A percentile compares a stretch with the other conserved stretches of the same genome.
Evolutionary conservation across 2,113 vertebrate species (phyloP).

Genomic region (Sisor rabdophorus): DNA sequence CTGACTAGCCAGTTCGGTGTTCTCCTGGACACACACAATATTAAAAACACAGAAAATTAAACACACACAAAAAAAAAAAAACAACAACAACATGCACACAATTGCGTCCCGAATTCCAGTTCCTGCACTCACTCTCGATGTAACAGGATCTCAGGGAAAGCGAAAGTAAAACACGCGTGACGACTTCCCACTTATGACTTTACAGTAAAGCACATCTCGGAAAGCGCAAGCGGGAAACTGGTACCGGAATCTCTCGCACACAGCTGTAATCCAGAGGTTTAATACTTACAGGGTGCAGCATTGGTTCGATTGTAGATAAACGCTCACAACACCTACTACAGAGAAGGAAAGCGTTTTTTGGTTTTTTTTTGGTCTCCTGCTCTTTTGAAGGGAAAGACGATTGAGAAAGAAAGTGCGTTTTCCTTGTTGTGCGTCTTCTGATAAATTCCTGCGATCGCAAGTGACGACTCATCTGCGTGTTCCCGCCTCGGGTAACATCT

Average conservation of each 20-base stretch:
- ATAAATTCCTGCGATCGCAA: slow-evolving; percentile 32
- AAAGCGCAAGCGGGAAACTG: background rate
- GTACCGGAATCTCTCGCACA: too few species aligned
- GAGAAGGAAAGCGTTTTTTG: too few species aligned
- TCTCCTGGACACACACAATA: slow-evolving; percentile 62
- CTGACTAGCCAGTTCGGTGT: slow-evolving; percentile 82
- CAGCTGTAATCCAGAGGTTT: background rate
- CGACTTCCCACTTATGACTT: background rate
- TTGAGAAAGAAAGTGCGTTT: slow-evolving; percentile 9
- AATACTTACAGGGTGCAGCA: background rate
- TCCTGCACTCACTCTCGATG: background rate
- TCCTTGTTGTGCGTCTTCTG: slow-evolving; percentile 6
- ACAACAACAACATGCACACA: background rate
- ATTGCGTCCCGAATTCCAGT: background rate
- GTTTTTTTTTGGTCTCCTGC: background rate
- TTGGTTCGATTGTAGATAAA: background rate
- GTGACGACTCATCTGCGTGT: slow-evolving; percentile 16
- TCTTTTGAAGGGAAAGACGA: background rate
- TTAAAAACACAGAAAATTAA: background rate
- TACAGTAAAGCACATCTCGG: background rate
- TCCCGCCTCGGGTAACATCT: slow-evolving; percentile 39
- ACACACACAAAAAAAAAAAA: background rate
- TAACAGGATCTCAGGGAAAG: slow-evolving; percentile 1
- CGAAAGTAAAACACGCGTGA: background rate
- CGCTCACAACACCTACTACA: background rate